A percentile compares a stretch with the other conserved stretches of the same genome.
phyloP scores from a whole-genome alignment of 2,113 vertebrate genomes.

The Leptobrachium leishanense region DNA sequence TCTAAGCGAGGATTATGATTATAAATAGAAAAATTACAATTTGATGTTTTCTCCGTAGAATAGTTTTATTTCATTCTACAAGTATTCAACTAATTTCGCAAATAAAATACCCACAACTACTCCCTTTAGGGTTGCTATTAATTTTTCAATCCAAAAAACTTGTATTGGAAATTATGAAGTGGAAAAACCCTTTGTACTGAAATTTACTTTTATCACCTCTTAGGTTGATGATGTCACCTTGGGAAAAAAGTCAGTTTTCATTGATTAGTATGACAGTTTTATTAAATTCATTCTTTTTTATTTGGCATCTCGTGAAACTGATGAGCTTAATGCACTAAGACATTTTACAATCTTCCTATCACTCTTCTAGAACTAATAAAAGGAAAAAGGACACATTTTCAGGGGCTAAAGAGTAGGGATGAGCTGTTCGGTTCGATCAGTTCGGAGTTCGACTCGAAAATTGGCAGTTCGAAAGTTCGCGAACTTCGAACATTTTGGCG shows the following conservation, averaged over 20 bases:
- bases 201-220: conserved; percentile 14
- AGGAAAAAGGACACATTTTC: conserved; percentile 12
- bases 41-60: not conserved
- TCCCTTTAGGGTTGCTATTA: not conserved
- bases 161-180: not conserved
- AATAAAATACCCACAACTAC: not conserved
- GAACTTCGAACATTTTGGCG: too few relatives aligned
- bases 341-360: conserved; percentile 20
- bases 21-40: conserved; percentile 24
- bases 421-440: too few relatives aligned
- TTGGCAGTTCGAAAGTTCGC: too few relatives aligned
- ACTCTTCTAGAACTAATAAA: conserved; percentile 40
- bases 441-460: too few relatives aligned
- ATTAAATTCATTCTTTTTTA: conserved; percentile 16
- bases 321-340: conserved; percentile 19
- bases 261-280: conserved; percentile 43
- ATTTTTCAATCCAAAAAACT: not conserved
- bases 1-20: conserved; percentile 15
- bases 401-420: too few relatives aligned
- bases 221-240: conserved; percentile 11
- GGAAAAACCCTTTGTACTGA: conserved; percentile 25
- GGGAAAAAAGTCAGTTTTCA: conserved; percentile 34
- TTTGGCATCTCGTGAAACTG: conserved; percentile 8
- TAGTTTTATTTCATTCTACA: conserved; percentile 12
- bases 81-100: conserved; percentile 5